Conservation (phyloP, 2,888 invertebrate genomes). For the Amaurobius ferox region DNA sequence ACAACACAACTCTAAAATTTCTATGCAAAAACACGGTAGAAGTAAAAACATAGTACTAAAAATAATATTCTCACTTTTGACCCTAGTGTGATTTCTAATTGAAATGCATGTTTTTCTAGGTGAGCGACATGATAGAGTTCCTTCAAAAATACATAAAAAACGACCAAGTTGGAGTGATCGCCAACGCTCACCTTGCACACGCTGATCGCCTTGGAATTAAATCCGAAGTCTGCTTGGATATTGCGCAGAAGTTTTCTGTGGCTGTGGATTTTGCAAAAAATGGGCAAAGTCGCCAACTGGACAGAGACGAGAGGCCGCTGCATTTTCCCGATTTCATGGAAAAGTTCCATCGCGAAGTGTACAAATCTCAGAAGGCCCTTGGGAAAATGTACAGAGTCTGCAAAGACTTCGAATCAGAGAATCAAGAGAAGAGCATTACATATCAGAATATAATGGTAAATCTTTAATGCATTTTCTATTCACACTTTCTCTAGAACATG, state of each 20-base stretch:
- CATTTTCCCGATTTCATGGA: slow-evolving; percentile 74
- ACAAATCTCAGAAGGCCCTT: slow-evolving; percentile 72
- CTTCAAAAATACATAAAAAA: slow-evolving; percentile 69
- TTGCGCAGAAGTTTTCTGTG: slow-evolving; percentile 67
- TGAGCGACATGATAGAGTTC: slow-evolving; percentile 69
- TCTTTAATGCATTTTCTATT: too few species aligned
- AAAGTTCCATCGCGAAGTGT: slow-evolving; percentile 56
- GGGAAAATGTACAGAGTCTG: slow-evolving; percentile 73
- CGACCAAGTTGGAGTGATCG: slow-evolving; percentile 73
- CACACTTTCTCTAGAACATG: too few species aligned
- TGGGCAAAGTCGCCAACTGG: slow-evolving; percentile 58
- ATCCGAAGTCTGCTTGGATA: not conserved
- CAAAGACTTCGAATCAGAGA: slow-evolving; percentile 59
- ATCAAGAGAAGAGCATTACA: slow-evolving; percentile 19
- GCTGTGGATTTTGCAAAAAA: slow-evolving; percentile 74
- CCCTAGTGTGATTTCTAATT: too few species aligned
- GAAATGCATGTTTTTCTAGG: slow-evolving; percentile 45
- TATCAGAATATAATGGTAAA: slow-evolving; percentile 43
- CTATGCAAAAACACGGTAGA: too few species aligned
- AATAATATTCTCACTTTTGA: too few species aligned
- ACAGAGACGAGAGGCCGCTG: slow-evolving; percentile 50
- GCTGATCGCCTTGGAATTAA: slow-evolving; percentile 49
- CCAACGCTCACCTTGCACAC: slow-evolving; percentile 73
- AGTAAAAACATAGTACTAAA: too few species aligned
- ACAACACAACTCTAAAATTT: too few species aligned